Percentiles rank a stretch among this genome's conserved stretches.
These are phyloP conservation scores for Dreissena polymorpha DNA, from an alignment of 1,140 invertebrate genomes.

Conservation along the genomic window DNA sequence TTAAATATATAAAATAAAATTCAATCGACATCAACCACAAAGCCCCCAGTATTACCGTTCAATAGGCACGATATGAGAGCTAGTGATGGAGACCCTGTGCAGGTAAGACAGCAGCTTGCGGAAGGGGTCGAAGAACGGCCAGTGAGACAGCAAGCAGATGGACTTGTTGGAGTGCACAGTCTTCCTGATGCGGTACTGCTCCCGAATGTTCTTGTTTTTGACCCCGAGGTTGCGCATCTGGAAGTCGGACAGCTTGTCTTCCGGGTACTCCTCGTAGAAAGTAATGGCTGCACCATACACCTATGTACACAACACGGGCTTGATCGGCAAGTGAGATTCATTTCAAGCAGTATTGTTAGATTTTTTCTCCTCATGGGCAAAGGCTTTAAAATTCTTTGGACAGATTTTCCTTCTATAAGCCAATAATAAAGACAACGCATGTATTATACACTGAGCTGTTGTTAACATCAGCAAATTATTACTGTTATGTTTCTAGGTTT, in stretches of 20 bases:
- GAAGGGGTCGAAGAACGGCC: conserved; percentile 99
- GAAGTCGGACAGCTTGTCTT: conserved; percentile 85
- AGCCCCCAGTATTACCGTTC: conserved; percentile 85
- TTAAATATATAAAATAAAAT: no score
- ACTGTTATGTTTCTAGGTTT: no score
- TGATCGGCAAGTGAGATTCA: no score
- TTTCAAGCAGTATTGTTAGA: no score
- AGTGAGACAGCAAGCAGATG: conserved; percentile 96
- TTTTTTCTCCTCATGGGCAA: no score
- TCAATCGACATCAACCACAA: conserved; percentile 19
- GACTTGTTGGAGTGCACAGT: conserved; percentile 95
- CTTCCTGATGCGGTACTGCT: conserved; percentile 72
- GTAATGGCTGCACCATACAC: conserved; percentile 98
- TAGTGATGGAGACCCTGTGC: conserved; percentile 89
- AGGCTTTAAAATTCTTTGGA: no score
- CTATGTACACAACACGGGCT: conserved; percentile 65
- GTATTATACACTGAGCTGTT: no score
- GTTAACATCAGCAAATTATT: no score
- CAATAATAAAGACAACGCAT: no score
- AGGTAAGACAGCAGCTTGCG: conserved; percentile 90
- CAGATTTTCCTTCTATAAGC: no score
- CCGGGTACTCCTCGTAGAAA: conserved; percentile 94
- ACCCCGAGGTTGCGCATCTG: conserved; percentile 86
- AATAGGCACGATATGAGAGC: conserved; percentile 91
- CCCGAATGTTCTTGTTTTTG: conserved; percentile 77